Evolutionary conservation across 2,888 invertebrate genomes (phyloP).

Genomic region (Dryobota labecula): DNA sequence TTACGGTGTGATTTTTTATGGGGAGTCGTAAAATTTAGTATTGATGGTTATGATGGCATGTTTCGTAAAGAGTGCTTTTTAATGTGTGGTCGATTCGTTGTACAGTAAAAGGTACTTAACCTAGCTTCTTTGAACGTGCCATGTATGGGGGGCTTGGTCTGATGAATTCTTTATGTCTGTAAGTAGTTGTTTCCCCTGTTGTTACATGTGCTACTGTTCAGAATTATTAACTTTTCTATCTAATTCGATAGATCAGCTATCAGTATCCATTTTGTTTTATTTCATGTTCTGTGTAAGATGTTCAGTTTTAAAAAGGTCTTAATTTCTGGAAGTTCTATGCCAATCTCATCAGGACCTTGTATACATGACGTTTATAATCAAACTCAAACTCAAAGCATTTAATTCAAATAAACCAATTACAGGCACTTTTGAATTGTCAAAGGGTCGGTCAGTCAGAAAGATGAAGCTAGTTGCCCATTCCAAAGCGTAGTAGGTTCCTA

Average conservation of each 20-base stretch:
- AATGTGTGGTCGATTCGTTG: conserved; percentile 54
- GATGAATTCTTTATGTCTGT: conserved; percentile 28
- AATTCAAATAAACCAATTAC: too few relatives aligned
- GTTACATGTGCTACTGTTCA: conserved; percentile 6
- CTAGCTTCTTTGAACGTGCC: conserved; percentile 34
- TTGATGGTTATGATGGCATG: conserved; percentile 59
- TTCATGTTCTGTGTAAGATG: not conserved
- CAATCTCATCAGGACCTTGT: not conserved
- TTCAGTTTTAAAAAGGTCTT: not conserved
- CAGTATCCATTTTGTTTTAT: not conserved
- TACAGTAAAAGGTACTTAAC: conserved; percentile 41
- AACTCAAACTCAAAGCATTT: too few relatives aligned
- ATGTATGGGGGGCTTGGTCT: conserved; percentile 25
- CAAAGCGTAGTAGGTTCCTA: too few relatives aligned
- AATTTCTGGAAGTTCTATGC: not conserved
- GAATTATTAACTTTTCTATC: conserved; percentile 28
- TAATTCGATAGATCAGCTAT: conserved; percentile 1
- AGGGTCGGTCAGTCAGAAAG: too few relatives aligned
- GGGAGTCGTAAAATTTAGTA: conserved; percentile 52
- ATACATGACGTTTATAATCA: too few relatives aligned
- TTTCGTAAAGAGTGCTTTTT: conserved; percentile 54
- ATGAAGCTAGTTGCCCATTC: too few relatives aligned
- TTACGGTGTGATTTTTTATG: conserved; percentile 64
- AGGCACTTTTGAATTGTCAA: too few relatives aligned
- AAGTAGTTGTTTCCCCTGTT: conserved; percentile 5